These are phyloP conservation scores for Oryzias woworae DNA, from an alignment of 2,113 vertebrate species.

Conservation along the genomic window DNA sequence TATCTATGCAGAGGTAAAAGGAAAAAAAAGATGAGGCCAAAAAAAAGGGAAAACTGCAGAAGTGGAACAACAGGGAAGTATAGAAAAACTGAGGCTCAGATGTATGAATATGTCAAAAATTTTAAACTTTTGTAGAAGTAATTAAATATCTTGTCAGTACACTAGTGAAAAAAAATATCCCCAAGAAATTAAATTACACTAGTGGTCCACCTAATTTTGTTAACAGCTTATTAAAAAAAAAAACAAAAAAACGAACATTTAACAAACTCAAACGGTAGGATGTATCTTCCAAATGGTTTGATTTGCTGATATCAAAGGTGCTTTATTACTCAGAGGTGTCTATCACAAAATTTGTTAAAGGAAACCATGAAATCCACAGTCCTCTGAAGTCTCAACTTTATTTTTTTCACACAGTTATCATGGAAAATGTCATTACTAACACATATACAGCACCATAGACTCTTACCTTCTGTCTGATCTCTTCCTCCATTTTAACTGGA, in stretches of 20 bases:
- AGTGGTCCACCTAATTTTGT: too few species aligned
- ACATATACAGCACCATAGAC: neutral
- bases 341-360: neutral
- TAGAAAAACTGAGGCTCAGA: neutral
- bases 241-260: too few species aligned
- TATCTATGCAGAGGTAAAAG: conserved; percentile 37
- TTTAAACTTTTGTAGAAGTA: conserved; percentile 3
- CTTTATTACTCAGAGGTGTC: neutral
- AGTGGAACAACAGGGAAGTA: neutral
- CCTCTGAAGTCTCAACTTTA: neutral
- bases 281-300: too few species aligned
- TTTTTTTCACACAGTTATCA: neutral
- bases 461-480: conserved; percentile 95
- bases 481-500: conserved; percentile 98
- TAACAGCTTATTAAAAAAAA: too few species aligned
- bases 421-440: neutral
- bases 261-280: too few species aligned
- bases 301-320: too few species aligned
- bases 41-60: neutral
- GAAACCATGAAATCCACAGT: neutral
- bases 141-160: neutral
- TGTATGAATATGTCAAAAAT: conserved; percentile 4
- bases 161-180: neutral
- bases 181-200: too few species aligned
- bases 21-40: conserved; percentile 10